These are phyloP conservation scores for Typhlichthys eigenmanni DNA, from an alignment of 2,797 vertebrate genomes.

Conservation along the genomic window DNA sequence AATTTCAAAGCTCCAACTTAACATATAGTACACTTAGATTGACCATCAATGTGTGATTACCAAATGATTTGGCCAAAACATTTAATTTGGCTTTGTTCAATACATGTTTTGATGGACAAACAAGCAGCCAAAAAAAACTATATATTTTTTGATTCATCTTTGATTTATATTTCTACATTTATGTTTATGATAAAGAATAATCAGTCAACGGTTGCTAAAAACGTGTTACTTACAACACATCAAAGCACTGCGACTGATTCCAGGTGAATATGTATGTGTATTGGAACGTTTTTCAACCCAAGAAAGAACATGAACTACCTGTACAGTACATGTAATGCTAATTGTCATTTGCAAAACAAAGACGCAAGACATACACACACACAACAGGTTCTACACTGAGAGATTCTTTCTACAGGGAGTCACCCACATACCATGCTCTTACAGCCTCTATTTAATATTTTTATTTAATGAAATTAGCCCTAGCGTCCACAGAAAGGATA, in stretches of 20 bases:
- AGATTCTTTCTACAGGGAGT: slow-evolving; percentile 27
- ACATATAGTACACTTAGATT: slow-evolving; percentile 32
- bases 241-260: no score
- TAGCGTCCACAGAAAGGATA: slow-evolving; percentile 35
- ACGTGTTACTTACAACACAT: no score
- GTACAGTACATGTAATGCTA: no score
- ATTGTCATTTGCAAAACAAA: no score
- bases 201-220: neutral
- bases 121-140: slow-evolving; percentile 13
- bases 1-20: slow-evolving; percentile 23
- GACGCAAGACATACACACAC: no score
- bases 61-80: slow-evolving; percentile 9
- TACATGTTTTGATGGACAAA: slow-evolving; percentile 12
- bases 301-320: no score
- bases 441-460: slow-evolving; percentile 23
- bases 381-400: slow-evolving; percentile 2
- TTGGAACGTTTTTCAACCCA: no score
- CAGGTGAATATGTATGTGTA: no score
- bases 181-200: neutral
- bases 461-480: slow-evolving; percentile 19
- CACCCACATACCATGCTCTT: no score
- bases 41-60: slow-evolving; percentile 25
- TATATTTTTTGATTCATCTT: neutral
- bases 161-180: neutral
- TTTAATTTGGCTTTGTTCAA: slow-evolving; percentile 7